Conservation (phyloP, 1,140 invertebrate genomes). For the Drosophila saltans region DNA sequence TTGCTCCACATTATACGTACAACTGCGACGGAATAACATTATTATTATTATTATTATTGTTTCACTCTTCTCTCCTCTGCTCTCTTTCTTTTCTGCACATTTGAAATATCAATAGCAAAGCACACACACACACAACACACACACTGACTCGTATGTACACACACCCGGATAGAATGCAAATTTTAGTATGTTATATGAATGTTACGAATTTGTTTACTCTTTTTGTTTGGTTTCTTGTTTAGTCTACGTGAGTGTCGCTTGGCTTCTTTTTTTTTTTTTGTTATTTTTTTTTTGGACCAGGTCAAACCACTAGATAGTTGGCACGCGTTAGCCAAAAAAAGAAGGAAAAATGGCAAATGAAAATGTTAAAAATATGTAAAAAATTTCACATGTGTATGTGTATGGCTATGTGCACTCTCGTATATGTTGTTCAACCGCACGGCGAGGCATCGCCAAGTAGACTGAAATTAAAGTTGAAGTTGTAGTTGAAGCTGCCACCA, state of each 20-base stretch:
- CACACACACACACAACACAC: conserved; percentile 20
- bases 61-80: conserved; percentile 2
- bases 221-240: conserved; percentile 15
- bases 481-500: conserved; percentile 31
- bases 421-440: conserved; percentile 52
- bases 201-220: conserved; percentile 24
- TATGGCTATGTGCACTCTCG: conserved; percentile 16
- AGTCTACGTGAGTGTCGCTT: conserved; percentile 1
- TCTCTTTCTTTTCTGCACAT: conserved; percentile 39
- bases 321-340: conserved; percentile 35
- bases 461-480: conserved; percentile 56
- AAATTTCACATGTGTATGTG: background rate
- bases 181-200: conserved; percentile 33
- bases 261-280: background rate
- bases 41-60: conserved; percentile 42
- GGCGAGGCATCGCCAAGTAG: conserved; percentile 52
- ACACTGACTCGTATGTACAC: conserved; percentile 3
- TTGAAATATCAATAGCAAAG: conserved; percentile 37
- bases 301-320: conserved; percentile 27
- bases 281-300: conserved; percentile 11
- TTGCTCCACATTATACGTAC: conserved; percentile 79
- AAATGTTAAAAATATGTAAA: conserved; percentile 1
- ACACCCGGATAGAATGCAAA: conserved; percentile 21
- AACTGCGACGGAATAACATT: conserved; percentile 76
- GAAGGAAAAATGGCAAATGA: conserved; percentile 39